Base-by-base conservation (phyloP, 2,113 vertebrate genomes). In the Neodontobutis hainanensis region DNA sequence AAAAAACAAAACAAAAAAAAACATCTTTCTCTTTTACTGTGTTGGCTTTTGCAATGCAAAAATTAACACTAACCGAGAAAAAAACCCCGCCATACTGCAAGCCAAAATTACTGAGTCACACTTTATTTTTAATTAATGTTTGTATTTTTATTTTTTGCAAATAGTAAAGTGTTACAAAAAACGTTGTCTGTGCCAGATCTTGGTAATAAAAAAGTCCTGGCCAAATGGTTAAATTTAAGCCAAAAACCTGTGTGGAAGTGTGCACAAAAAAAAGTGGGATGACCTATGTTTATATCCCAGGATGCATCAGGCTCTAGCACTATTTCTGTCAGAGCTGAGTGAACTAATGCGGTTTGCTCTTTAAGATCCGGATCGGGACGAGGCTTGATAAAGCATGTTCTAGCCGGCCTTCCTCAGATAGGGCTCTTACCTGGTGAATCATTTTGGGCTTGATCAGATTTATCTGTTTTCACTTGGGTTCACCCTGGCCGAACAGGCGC, bases 371-470 rank as follows among this genome's bases (percentile, higher is more conserved):
- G 71, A 92, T 92, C 88, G 83, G 89, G 80, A 74, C 58, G 58
- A 61, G 70, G 66, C 73, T 88, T 87, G 90, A 92, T 93, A 92
- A 93, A 87, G 78, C 87, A 91, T 91, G 90, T 91, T 91, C 89
- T 91, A 83, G 87, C 90, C 81, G 90, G 80, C 68, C 83, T 87
- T 90, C 86, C 85, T 85, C 78, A 91, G 89, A 93, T 90, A 92
- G 76, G 53, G 80, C 88, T 91, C 88, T 92, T 92, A 92, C 91
- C 91, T 91, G 86, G 84, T 27, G 88, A 92, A 87, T 92, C 87
- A 92, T 93, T 92, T 92, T 89, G 89, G 90, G 90, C 89, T 90
- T 92, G 90, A 92, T 93, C 86, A 85, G 85, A 76, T 89, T 91
- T 92, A 92, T 93, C 92, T 88, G 83, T 70, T 83, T 78, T 88